Percentiles rank a stretch among this genome's conserved stretches.
Evolutionary conservation across 2,888 invertebrate genomes (phyloP).

Genomic region (Tetranychus piercei): DNA sequence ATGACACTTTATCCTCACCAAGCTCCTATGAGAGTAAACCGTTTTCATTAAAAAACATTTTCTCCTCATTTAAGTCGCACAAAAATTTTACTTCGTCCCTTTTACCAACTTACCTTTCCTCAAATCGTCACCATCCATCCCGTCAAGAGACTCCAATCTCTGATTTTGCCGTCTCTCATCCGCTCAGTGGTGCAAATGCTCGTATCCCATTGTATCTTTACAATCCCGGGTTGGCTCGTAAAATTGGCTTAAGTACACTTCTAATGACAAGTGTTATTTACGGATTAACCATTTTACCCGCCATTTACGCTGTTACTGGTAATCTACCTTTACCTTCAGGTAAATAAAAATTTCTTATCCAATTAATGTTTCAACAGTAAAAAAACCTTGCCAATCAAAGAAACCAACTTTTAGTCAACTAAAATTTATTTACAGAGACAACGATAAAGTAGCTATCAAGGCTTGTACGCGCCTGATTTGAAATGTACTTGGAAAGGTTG

Average conservation of each 20-base stretch:
- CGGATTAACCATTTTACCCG: slow-evolving; percentile 17
- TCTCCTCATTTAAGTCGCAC: background rate
- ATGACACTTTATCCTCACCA: background rate
- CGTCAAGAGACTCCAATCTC: background rate
- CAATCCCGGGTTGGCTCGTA: slow-evolving; percentile 18
- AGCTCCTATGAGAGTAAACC: background rate
- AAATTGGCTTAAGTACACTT: slow-evolving; percentile 18
- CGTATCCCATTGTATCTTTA: slow-evolving; percentile 14
- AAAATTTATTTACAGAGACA: no score
- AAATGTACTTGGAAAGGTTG: no score
- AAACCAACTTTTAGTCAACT: no score
- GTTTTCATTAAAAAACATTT: background rate
- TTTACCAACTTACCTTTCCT: background rate
- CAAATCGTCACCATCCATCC: background rate
- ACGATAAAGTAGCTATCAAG: no score
- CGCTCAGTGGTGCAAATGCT: slow-evolving; percentile 4
- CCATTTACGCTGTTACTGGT: slow-evolving; percentile 15
- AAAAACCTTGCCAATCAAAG: background rate
- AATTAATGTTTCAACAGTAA: background rate
- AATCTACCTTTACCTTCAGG: slow-evolving; percentile 6
- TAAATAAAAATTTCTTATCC: background rate
- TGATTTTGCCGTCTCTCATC: slow-evolving; percentile 3
- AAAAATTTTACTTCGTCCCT: background rate
- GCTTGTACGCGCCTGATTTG: no score
- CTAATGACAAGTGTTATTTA: slow-evolving; percentile 18